These are phyloP conservation scores for Cheiracanthium punctorium DNA, from an alignment of 2,888 invertebrate species.

Conservation along the genomic window DNA sequence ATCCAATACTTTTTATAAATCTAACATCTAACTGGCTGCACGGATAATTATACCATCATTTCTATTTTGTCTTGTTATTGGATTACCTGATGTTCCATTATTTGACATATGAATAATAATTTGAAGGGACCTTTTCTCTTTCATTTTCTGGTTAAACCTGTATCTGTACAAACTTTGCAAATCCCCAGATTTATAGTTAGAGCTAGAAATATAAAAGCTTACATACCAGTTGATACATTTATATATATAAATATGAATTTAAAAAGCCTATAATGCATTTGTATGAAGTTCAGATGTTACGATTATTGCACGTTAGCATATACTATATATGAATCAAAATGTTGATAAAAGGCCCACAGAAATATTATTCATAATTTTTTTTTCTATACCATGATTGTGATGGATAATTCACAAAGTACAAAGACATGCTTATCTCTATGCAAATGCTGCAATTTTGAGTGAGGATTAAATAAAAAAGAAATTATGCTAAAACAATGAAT, in stretches of 20 bases:
- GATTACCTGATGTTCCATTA: neutral
- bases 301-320: conserved; percentile 2
- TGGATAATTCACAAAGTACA: conserved; percentile 53
- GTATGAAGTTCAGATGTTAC: conserved; percentile 20
- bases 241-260: neutral
- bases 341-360: conserved; percentile 54
- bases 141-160: conserved; percentile 3
- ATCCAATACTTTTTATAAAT: neutral
- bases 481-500: conserved; percentile 23
- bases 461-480: conserved; percentile 29
- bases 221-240: neutral
- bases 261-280: neutral
- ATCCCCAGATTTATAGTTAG: neutral
- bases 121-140: conserved; percentile 66
- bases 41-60: neutral
- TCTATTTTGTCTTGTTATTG: neutral
- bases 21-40: neutral
- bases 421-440: conserved; percentile 46
- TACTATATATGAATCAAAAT: conserved; percentile 9
- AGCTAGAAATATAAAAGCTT: neutral
- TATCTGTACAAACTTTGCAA: neutral
- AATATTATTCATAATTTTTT: conserved; percentile 67
- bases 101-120: conserved; percentile 59
- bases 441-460: conserved; percentile 52
- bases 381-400: conserved; percentile 58